Conservation (phyloP, 2,113 vertebrate species). For the Barbus barbus region DNA sequence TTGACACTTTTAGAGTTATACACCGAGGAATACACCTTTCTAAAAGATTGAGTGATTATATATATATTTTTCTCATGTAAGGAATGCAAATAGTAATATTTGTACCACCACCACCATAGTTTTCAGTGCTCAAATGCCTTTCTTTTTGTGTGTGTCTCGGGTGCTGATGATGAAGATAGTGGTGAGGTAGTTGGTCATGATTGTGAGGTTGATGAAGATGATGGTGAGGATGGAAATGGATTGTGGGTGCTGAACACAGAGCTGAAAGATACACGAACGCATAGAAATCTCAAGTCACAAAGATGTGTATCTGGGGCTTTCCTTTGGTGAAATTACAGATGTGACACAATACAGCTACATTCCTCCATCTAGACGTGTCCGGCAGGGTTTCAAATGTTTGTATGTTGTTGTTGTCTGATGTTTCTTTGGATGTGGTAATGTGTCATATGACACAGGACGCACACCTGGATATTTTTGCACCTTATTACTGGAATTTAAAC, state of each 20-base stretch:
- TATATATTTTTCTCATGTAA: too few species aligned
- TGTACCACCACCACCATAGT: too few species aligned
- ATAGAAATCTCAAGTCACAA: background rate
- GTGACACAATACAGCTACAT: background rate
- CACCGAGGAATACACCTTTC: too few species aligned
- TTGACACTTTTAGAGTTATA: too few species aligned
- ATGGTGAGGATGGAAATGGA: too few species aligned
- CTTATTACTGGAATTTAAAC: background rate
- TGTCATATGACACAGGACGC: background rate
- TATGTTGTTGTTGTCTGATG: background rate
- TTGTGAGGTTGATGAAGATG: too few species aligned
- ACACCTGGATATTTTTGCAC: background rate
- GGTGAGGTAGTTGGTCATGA: too few species aligned
- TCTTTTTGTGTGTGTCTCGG: too few species aligned
- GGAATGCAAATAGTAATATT: too few species aligned
- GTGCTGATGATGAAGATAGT: too few species aligned
- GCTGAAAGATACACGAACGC: background rate
- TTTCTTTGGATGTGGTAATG: background rate
- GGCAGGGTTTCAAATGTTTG: background rate
- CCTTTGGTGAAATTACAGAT: background rate
- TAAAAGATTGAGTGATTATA: too few species aligned
- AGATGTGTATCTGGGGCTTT: background rate
- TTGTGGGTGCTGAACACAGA: background rate
- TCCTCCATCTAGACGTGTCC: background rate
- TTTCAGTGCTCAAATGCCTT: too few species aligned